Evolutionary conservation across 2,888 invertebrate genomes (phyloP).

Genomic region (Apamea crenata): DNA sequence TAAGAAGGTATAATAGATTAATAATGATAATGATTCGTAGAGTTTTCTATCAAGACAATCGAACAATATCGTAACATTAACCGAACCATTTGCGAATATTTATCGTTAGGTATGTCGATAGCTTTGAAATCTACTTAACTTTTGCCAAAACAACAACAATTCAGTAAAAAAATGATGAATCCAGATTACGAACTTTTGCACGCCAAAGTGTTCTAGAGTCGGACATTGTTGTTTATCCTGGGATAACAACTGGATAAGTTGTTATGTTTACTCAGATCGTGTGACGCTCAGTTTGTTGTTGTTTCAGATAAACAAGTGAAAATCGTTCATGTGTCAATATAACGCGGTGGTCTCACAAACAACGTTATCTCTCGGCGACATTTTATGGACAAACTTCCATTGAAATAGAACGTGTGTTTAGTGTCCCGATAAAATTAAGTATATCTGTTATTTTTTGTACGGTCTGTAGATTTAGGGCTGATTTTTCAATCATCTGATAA

Average conservation of each 20-base stretch:
- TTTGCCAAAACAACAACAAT: constrained; percentile 1
- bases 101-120: not conserved
- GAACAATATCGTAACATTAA: constrained; percentile 15
- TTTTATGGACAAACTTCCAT: constrained; percentile 39
- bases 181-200: not conserved
- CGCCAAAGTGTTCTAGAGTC: not conserved
- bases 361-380: constrained; percentile 43
- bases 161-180: not conserved
- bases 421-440: constrained; percentile 24
- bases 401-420: constrained; percentile 36
- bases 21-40: constrained; percentile 37
- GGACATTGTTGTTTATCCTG: constrained; percentile 12
- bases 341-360: constrained; percentile 44
- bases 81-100: not conserved
- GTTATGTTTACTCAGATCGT: constrained; percentile 37
- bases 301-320: constrained; percentile 49
- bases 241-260: constrained; percentile 36
- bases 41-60: constrained; percentile 31
- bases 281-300: constrained; percentile 34
- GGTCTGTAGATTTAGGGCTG: not conserved
- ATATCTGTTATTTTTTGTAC: constrained; percentile 5
- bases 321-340: constrained; percentile 55
- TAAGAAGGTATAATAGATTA: constrained; percentile 15
- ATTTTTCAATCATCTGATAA: too few relatives aligned
- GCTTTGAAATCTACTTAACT: not conserved